These are phyloP conservation scores for Lycophotia porphyrea DNA, from an alignment of 2,888 invertebrate genomes.

Conservation along the genomic window DNA sequence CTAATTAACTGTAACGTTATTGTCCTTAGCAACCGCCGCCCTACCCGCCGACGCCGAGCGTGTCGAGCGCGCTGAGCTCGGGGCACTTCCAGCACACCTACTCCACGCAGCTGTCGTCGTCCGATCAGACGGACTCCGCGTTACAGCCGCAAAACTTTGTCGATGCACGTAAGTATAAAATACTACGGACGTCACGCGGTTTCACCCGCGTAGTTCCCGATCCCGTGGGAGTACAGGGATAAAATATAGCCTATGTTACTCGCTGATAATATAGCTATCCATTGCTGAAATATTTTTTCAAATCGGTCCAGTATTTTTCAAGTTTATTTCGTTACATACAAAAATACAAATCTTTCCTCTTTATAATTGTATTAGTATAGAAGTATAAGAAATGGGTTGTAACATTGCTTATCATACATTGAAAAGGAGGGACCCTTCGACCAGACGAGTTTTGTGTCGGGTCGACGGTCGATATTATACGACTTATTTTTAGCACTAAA, in stretches of 20 bases:
- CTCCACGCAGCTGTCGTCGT: constrained; percentile 73
- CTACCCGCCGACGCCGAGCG: constrained; percentile 87
- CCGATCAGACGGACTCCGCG: constrained; percentile 80
- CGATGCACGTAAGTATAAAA: constrained; percentile 81
- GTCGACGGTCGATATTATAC: background rate
- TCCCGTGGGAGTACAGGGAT: too few species aligned
- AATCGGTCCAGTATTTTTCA: too few species aligned
- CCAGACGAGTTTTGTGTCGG: background rate
- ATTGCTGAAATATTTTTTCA: too few species aligned
- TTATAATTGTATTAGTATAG: too few species aligned
- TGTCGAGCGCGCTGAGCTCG: constrained; percentile 77
- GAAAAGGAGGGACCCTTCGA: background rate
- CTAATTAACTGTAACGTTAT: background rate
- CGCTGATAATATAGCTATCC: too few species aligned
- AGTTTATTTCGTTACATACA: too few species aligned
- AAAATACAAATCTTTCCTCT: too few species aligned
- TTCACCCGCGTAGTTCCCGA: too few species aligned
- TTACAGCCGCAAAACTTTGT: constrained; percentile 82
- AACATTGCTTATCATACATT: background rate
- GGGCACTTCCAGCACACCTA: constrained; percentile 83
- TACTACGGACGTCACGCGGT: too few species aligned
- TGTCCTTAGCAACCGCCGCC: constrained; percentile 78
- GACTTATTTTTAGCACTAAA: background rate
- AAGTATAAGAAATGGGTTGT: background rate
- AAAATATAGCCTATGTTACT: too few species aligned